Conservation (phyloP, 2,888 invertebrate species). For the Lycaena phlaeas region DNA sequence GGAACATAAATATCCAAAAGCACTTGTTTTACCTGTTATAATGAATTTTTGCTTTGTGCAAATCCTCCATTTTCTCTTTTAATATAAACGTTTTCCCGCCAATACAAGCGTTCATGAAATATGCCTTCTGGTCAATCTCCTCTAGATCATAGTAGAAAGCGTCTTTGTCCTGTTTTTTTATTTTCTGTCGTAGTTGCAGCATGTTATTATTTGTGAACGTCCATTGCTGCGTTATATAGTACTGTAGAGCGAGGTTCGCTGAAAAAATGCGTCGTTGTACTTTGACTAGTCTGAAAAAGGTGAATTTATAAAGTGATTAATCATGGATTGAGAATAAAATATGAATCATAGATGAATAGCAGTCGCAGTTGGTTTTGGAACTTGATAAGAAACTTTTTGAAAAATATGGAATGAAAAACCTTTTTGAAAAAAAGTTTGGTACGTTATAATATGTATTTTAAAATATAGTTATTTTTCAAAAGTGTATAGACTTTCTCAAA, state of each 20-base stretch:
- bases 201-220: conserved; percentile 78
- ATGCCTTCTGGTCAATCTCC: conserved; percentile 63
- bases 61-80: conserved; percentile 74
- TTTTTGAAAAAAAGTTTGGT: no score
- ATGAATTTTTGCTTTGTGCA: conserved; percentile 67
- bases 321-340: no score
- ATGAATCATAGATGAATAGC: no score
- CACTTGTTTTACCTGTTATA: conserved; percentile 52
- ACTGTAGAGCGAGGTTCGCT: conserved; percentile 79
- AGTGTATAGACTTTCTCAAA: no score
- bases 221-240: conserved; percentile 86
- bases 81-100: conserved; percentile 78
- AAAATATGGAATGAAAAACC: no score
- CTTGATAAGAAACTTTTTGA: no score
- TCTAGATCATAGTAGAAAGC: conserved; percentile 75
- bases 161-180: conserved; percentile 61
- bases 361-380: no score
- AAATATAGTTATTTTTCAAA: no score
- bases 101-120: conserved; percentile 67
- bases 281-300: conserved; percentile 77
- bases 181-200: conserved; percentile 54
- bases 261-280: conserved; percentile 84
- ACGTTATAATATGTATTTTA: no score
- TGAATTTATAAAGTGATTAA: no score
- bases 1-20: neutral